A percentile compares a stretch with the other conserved stretches of the same genome.
phyloP scores from a whole-genome alignment of 2,888 invertebrate genomes.

The Mesorhabditis spiculigera region DNA sequence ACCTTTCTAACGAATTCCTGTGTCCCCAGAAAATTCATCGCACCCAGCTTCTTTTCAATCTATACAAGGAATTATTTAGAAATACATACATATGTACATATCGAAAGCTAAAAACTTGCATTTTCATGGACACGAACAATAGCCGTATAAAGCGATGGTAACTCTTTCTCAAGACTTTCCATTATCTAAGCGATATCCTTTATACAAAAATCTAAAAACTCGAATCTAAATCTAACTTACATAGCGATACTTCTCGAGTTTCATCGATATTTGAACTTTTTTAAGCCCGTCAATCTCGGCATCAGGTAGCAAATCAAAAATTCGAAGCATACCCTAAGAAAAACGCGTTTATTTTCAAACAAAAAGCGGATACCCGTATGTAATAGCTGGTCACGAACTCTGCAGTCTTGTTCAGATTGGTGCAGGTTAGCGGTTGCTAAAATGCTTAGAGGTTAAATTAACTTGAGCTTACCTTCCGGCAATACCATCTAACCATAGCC shows the following conservation, averaged over 20 bases:
- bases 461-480: background rate
- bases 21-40: constrained; percentile 4
- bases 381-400: constrained; percentile 6
- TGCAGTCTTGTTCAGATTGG: background rate
- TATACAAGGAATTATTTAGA: background rate
- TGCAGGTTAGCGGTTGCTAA: background rate
- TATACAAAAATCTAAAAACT: background rate
- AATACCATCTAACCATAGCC: background rate
- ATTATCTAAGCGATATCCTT: background rate
- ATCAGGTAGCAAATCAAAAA: constrained; percentile 2
- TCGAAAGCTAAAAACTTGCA: background rate
- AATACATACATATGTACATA: background rate
- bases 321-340: background rate
- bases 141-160: background rate
- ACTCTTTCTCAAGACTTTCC: background rate
- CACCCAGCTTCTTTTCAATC: background rate
- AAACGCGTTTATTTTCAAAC: too few relatives aligned
- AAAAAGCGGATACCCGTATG: background rate
- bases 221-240: background rate
- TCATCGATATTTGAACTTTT: background rate
- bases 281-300: background rate
- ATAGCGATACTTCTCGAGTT: background rate
- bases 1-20: constrained; percentile 4
- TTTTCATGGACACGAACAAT: constrained; percentile 1
- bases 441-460: background rate